These are phyloP conservation scores for Clunio marinus DNA, from an alignment of 2,888 invertebrate species.

Conservation along the genomic window DNA sequence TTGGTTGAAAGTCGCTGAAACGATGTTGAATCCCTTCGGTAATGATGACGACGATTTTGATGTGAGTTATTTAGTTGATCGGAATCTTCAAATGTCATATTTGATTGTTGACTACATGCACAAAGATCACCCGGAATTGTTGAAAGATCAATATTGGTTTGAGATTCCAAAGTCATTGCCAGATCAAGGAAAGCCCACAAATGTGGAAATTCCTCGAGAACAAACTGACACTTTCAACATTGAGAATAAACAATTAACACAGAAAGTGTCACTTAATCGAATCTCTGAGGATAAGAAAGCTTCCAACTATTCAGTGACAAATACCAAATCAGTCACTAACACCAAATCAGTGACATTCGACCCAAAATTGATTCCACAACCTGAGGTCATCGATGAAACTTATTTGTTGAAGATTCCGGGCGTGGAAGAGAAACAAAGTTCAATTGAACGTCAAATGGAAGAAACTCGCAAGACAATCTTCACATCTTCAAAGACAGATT, in stretches of 20 bases:
- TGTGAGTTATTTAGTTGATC: slow-evolving; percentile 87
- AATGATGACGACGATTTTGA: slow-evolving; percentile 91
- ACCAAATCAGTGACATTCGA: too few relatives aligned
- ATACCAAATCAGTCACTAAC: neutral
- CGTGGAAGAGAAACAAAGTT: slow-evolving; percentile 8
- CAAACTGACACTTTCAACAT: too few relatives aligned
- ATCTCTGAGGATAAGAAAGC: neutral
- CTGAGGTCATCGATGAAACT: neutral
- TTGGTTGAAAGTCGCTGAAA: slow-evolving; percentile 88
- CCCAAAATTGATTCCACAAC: neutral
- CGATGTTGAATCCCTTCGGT: slow-evolving; percentile 86
- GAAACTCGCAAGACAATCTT: neutral
- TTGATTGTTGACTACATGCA: slow-evolving; percentile 93
- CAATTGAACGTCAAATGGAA: neutral
- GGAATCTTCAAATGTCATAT: slow-evolving; percentile 76
- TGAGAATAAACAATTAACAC: neutral
- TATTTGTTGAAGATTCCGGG: neutral
- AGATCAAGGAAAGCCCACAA: too few relatives aligned
- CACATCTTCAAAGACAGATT: neutral
- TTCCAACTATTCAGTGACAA: too few relatives aligned
- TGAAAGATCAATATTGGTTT: slow-evolving; percentile 89
- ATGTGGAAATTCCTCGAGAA: neutral
- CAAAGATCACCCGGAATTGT: slow-evolving; percentile 82
- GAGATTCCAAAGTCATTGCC: slow-evolving; percentile 81
- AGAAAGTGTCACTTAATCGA: too few relatives aligned